A percentile compares a stretch with the other conserved stretches of the same genome.
These are phyloP conservation scores for Spisula solida DNA, from an alignment of 2,888 invertebrate genomes.

Conservation along the genomic window DNA sequence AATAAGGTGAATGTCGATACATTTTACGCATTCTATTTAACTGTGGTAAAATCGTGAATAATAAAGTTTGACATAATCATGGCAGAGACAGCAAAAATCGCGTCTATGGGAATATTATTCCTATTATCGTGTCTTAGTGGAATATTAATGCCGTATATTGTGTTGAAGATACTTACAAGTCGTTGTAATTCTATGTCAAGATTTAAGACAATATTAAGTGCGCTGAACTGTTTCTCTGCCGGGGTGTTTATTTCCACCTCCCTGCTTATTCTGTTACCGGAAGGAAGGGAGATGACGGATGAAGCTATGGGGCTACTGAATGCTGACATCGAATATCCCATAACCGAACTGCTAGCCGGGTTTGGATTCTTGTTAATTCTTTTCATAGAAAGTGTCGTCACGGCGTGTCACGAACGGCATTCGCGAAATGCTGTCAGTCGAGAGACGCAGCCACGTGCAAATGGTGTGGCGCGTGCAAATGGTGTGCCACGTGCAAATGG, in stretches of 20 bases:
- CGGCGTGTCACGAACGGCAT: constrained; percentile 17
- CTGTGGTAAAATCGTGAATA: neutral
- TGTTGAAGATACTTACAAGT: constrained; percentile 46
- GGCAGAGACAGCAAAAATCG: constrained; percentile 64
- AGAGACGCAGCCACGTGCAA: neutral
- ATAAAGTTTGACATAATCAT: constrained; percentile 19
- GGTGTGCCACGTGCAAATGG: neutral
- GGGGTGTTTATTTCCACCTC: constrained; percentile 87
- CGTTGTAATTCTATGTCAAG: constrained; percentile 29
- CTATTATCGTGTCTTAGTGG: constrained; percentile 68
- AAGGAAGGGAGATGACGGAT: constrained; percentile 83
- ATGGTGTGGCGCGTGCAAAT: neutral
- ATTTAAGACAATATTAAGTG: constrained; percentile 54
- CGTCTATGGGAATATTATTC: constrained; percentile 68
- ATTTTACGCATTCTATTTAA: too few relatives aligned
- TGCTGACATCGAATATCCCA: constrained; percentile 48
- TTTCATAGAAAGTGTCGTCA: constrained; percentile 49
- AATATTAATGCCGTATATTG: constrained; percentile 59
- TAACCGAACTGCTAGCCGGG: constrained; percentile 52
- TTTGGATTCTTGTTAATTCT: constrained; percentile 62
- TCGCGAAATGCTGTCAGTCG: neutral
- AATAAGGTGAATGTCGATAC: neutral
- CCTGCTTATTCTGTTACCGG: constrained; percentile 87
- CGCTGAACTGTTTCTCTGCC: constrained; percentile 85
- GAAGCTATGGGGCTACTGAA: constrained; percentile 51